Base-by-base conservation (phyloP, 2,888 invertebrate genomes). In the Sphaeridia pumilis region DNA sequence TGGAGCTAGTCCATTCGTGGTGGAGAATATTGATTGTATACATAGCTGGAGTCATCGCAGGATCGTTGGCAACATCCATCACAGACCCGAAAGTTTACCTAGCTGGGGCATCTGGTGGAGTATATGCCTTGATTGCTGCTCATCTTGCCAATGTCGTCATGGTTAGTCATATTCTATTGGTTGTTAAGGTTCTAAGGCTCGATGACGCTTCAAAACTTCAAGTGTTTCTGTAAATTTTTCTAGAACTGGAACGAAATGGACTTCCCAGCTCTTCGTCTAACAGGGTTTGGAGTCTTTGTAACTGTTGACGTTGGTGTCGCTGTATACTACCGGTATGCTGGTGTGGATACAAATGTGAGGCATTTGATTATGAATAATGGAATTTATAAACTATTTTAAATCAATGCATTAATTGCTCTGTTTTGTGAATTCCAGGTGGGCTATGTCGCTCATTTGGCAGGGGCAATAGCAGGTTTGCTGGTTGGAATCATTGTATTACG, bases 191-290 rank as follows among this genome's bases (percentile, higher is more conserved):
- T n/a, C n/a, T n/a, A n/a, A n/a, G n/a, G n/a, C n/a, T n/a, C n/a
- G n/a, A 31, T 31, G 31, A 31, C 31, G n/a, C n/a, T 31, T 31
- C 14, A 10, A 38, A 38, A 20, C 5, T 38, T 38, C 38, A 38
- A 10, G 14, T 10, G 7, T 38, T 38, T 38, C 20, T 38, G 17
- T 17, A 17, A 12, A 21, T 49, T 65, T 47, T 74, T 75, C 31
- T 73, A 90, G 88, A 98, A 98, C 71, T 98, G 93, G 88, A 76
- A 79, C 17, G 92, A 97, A 73, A 98, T 98, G 97, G 87, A 93
- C 67, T 90, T 84, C 69, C 89, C 90, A 1, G 78, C 79, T 90
- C 31, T 55, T 7, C 87, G 95, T 67, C 74, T 95, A 24, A 69
- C 86, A 5, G 79, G 92, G 21, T 87, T 97, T 68, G 65, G 89